A percentile compares a stretch with the other conserved stretches of the same genome.
Conservation (phyloP, 1,140 invertebrate genomes). For the Solenopsis invicta region DNA sequence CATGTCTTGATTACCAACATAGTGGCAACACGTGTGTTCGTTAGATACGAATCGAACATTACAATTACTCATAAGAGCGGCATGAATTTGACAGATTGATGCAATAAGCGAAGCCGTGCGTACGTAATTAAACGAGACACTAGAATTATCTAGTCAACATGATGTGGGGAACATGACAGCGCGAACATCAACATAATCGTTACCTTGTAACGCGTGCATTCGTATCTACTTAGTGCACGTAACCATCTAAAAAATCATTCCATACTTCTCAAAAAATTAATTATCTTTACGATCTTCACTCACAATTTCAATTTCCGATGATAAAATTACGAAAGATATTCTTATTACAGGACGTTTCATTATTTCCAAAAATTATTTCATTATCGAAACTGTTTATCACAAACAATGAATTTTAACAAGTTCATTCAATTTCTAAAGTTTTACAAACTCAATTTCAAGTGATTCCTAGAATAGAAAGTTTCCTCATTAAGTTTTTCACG, state of each 20-base stretch:
- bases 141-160: slow-evolving; percentile 68
- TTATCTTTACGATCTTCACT: background rate
- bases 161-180: slow-evolving; percentile 59
- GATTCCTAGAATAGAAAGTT: slow-evolving; percentile 4
- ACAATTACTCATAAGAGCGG: slow-evolving; percentile 49
- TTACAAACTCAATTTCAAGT: slow-evolving; percentile 13
- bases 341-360: background rate
- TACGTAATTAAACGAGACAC: slow-evolving; percentile 79
- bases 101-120: slow-evolving; percentile 63
- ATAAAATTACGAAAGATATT: background rate
- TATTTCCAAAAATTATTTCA: background rate
- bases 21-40: background rate
- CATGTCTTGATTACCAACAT: background rate
- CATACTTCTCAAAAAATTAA: background rate
- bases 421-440: slow-evolving; percentile 4
- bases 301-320: background rate
- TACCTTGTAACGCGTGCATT: slow-evolving; percentile 28
- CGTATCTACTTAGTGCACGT: background rate
- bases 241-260: slow-evolving; percentile 1
- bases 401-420: slow-evolving; percentile 20
- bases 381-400: background rate
- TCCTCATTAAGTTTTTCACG: background rate
- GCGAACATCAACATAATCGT: slow-evolving; percentile 49
- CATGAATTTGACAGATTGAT: slow-evolving; percentile 56
- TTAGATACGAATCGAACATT: slow-evolving; percentile 54